A percentile compares a stretch with the other conserved stretches of the same genome.
Evolutionary conservation across 2,888 invertebrate genomes (phyloP).

Genomic region (Ichneumon xanthorius): DNA sequence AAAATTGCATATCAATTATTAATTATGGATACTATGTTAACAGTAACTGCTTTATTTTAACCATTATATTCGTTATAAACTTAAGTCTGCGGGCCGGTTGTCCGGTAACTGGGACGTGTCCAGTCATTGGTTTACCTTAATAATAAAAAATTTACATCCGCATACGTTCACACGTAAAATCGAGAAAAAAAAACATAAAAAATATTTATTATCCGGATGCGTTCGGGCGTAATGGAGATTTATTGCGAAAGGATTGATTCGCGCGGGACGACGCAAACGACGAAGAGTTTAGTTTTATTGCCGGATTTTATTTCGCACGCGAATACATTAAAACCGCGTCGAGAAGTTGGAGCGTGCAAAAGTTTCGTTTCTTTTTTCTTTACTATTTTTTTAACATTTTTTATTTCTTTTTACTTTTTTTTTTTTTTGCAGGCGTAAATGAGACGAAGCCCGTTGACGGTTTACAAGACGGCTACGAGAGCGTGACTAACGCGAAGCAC

Average conservation of each 20-base stretch:
- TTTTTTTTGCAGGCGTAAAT: slow-evolving; percentile 25
- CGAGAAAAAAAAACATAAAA: no score
- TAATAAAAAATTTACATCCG: no score
- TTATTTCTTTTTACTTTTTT: not conserved
- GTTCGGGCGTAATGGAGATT: slow-evolving; percentile 5
- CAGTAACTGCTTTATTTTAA: no score
- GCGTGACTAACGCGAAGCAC: slow-evolving; percentile 68
- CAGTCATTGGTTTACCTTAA: no score
- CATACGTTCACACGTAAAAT: no score
- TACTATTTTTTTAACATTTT: not conserved
- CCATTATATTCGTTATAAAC: no score
- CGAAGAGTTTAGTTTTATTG: not conserved
- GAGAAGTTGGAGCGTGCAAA: not conserved
- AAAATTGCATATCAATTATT: no score
- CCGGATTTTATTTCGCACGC: not conserved
- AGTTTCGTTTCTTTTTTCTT: not conserved
- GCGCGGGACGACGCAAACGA: not conserved
- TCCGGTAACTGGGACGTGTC: no score
- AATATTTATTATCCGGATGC: not conserved
- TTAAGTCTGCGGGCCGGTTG: no score
- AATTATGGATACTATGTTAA: no score
- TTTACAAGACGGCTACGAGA: slow-evolving; percentile 56
- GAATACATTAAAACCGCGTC: not conserved
- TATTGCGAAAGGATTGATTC: slow-evolving; percentile 34
- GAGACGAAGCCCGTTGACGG: slow-evolving; percentile 50